Conservation (phyloP, 2,113 vertebrate genomes). For the Pyxicephalus adspersus region DNA sequence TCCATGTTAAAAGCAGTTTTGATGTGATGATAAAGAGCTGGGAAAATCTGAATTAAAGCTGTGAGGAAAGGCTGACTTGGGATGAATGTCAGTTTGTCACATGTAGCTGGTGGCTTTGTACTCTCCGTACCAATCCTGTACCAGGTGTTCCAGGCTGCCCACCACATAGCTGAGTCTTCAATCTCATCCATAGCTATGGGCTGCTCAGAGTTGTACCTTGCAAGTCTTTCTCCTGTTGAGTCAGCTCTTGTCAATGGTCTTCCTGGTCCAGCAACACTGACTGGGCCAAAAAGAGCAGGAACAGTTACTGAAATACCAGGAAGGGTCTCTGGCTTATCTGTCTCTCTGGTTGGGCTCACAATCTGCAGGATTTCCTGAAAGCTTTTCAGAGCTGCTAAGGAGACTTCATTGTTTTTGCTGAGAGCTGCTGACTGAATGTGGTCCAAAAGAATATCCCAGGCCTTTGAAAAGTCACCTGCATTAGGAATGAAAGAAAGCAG, state of each 20-base stretch:
- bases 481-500: constrained; percentile 44
- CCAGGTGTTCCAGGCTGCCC: constrained; percentile 98
- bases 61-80: constrained; percentile 98
- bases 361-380: constrained; percentile 98
- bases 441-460: constrained; percentile 96
- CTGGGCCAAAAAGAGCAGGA: constrained; percentile 82
- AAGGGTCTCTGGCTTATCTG: constrained; percentile 81
- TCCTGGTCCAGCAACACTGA: constrained; percentile 81
- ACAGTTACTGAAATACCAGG: constrained; percentile 84
- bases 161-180: constrained; percentile 94
- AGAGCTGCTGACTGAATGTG: constrained; percentile 97
- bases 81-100: constrained; percentile 91
- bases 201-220: constrained; percentile 76
- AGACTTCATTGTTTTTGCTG: constrained; percentile 98
- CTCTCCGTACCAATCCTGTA: constrained; percentile 92
- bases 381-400: constrained; percentile 95
- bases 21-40: constrained; percentile 96
- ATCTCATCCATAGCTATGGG: constrained; percentile 84
- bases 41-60: constrained; percentile 96
- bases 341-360: constrained; percentile 88
- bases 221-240: constrained; percentile 87
- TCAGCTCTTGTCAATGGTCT: constrained; percentile 89
- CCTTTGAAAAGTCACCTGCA: constrained; percentile 93
- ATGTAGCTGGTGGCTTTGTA: constrained; percentile 83
- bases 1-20: constrained; percentile 96